A percentile compares a stretch with the other conserved stretches of the same genome.
These are phyloP conservation scores for Cuniculus paca DNA, from an alignment of 2,797 vertebrate genomes.

Conservation along the genomic window DNA sequence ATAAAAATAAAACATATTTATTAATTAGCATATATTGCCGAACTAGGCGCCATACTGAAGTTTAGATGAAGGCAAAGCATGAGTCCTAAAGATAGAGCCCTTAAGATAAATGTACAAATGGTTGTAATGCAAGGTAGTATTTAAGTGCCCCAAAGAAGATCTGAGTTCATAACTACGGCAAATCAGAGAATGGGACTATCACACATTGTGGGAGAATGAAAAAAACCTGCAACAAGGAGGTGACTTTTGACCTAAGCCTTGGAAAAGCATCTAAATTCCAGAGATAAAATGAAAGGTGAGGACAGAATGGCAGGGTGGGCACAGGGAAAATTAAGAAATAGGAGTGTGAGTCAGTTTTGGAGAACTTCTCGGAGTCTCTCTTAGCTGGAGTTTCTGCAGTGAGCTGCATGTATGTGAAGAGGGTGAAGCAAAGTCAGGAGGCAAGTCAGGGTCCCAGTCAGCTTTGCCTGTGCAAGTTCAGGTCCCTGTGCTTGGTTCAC, in stretches of 20 bases:
- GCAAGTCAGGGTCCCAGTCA: not conserved
- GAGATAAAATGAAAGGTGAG: not conserved
- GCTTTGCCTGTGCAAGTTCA: not conserved
- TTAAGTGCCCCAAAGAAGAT: not conserved
- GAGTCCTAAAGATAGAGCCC: not conserved
- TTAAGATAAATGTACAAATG: not conserved
- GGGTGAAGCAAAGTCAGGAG: not conserved
- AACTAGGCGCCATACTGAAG: not conserved
- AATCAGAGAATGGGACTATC: not conserved
- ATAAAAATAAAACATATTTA: not conserved
- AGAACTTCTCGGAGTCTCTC: not conserved
- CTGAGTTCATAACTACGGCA: not conserved
- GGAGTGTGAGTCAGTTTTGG: not conserved
- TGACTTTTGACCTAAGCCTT: conserved; percentile 20
- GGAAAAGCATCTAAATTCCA: not conserved
- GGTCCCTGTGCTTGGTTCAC: not conserved
- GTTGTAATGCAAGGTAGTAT: not conserved
- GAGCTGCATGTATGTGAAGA: not conserved
- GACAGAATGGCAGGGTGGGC: not conserved
- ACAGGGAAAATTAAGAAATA: not conserved
- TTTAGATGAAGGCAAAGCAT: conserved; percentile 10
- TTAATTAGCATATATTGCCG: conserved; percentile 15
- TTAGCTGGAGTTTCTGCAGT: not conserved
- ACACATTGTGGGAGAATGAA: not conserved
- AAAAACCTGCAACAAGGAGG: not conserved